Conservation (phyloP, 2,113 vertebrate genomes). For the Boulengeromyrus knoepffleri region DNA sequence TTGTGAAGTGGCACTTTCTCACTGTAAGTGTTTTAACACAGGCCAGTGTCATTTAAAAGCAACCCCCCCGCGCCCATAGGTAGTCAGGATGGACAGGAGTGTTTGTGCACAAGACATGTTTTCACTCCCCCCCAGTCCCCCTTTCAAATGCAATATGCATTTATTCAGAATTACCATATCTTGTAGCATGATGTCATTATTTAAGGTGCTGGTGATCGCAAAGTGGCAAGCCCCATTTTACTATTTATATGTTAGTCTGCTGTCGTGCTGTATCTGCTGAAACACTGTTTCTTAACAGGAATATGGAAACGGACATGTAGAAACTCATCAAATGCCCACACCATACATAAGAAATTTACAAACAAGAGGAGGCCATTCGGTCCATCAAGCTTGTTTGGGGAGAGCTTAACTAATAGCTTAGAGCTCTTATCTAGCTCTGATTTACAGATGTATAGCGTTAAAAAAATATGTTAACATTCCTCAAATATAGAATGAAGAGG, state of each 20-base stretch:
- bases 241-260: constrained; percentile 22
- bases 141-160: constrained; percentile 29
- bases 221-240: constrained; percentile 32
- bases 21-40: background rate
- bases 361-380: too few relatives aligned
- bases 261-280: constrained; percentile 33
- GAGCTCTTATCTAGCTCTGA: too few relatives aligned
- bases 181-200: constrained; percentile 19
- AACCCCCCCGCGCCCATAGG: background rate
- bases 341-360: background rate
- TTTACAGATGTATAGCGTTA: background rate
- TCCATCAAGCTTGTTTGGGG: too few relatives aligned
- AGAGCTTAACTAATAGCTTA: too few relatives aligned
- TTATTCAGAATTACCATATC: constrained; percentile 47
- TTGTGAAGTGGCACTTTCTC: background rate
- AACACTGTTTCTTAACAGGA: background rate
- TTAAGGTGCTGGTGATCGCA: constrained; percentile 43
- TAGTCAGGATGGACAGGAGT: background rate
- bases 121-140: constrained; percentile 15
- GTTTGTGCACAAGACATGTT: background rate
- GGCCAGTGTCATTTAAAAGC: background rate
- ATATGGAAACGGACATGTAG: background rate
- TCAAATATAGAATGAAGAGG: background rate
- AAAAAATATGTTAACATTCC: background rate
- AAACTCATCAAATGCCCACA: background rate